A percentile compares a stretch with the other conserved stretches of the same genome.
These are phyloP conservation scores for Aradus depressus DNA, from an alignment of 2,888 invertebrate genomes.

Conservation along the genomic window DNA sequence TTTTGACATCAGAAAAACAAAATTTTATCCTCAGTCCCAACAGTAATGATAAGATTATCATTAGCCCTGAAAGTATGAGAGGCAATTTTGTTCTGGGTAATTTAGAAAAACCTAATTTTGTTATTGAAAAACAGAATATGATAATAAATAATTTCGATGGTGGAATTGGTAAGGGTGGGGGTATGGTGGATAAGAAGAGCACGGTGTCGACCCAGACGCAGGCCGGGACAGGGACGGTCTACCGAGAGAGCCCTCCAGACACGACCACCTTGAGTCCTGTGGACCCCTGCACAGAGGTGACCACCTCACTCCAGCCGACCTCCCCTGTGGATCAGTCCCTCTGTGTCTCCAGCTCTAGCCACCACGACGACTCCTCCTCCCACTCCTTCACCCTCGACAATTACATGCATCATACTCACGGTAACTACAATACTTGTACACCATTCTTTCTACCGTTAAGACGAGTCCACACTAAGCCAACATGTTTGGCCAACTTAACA, in stretches of 20 bases:
- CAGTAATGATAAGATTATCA: constrained; percentile 30
- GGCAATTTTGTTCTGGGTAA: constrained; percentile 31
- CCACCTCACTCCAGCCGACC: constrained; percentile 31
- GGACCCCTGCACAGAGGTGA: constrained; percentile 38
- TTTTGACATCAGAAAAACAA: constrained; percentile 32
- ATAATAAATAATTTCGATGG: constrained; percentile 24
- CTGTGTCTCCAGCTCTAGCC: constrained; percentile 73
- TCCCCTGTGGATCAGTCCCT: constrained; percentile 26
- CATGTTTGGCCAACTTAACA: too few species aligned
- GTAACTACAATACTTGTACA: constrained; percentile 8
- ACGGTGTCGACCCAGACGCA: constrained; percentile 64
- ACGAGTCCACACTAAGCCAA: too few species aligned
- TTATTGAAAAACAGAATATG: constrained; percentile 25
- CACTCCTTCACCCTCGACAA: constrained; percentile 19
- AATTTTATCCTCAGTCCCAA: constrained; percentile 32
- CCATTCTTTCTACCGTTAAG: not conserved
- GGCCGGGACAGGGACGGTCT: constrained; percentile 16
- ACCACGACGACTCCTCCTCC: constrained; percentile 28
- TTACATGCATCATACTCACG: too few species aligned
- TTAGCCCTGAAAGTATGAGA: constrained; percentile 29
- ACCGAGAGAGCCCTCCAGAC: constrained; percentile 58
- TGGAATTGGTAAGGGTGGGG: constrained; percentile 17
- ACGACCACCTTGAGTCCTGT: constrained; percentile 75
- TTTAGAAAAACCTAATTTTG: constrained; percentile 27
- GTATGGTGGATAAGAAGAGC: constrained; percentile 35